These are phyloP conservation scores for Ceuthmochares aereus DNA, from an alignment of 2,113 vertebrate genomes.

Conservation along the genomic window DNA sequence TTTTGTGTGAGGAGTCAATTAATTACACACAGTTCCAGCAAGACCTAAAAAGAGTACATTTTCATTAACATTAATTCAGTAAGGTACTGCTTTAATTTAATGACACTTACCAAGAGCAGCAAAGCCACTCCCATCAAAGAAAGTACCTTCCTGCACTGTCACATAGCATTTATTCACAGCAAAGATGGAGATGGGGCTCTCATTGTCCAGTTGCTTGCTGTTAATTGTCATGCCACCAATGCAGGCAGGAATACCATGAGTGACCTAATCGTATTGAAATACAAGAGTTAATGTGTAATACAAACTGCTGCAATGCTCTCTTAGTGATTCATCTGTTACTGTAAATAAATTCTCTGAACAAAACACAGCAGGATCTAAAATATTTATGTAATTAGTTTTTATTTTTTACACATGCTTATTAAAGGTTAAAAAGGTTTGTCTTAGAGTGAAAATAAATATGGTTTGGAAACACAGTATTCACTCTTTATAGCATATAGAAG, in stretches of 20 bases:
- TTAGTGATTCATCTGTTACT: neutral
- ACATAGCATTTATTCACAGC: constrained; percentile 84
- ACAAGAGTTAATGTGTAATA: neutral
- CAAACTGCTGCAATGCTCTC: neutral
- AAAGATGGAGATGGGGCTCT: constrained; percentile 68
- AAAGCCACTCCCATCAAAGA: constrained; percentile 91
- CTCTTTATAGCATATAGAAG: neutral
- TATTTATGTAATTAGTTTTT: neutral
- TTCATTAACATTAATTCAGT: neutral
- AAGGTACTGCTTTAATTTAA: neutral
- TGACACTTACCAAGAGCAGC: constrained; percentile 83
- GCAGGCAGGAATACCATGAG: constrained; percentile 87
- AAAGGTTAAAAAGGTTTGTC: neutral
- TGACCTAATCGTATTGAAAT: constrained; percentile 77
- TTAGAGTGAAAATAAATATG: neutral
- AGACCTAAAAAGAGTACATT: neutral
- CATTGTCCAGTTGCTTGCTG: constrained; percentile 71
- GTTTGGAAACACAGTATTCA: neutral
- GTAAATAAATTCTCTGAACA: neutral
- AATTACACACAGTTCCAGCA: neutral
- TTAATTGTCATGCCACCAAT: constrained; percentile 83
- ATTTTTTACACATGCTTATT: neutral
- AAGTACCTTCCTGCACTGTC: constrained; percentile 84
- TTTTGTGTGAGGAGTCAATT: neutral
- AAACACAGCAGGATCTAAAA: neutral